Evolutionary conservation across 2,888 invertebrate species (phyloP), one percentile per base, ranked within the genome.

Genomic region (Drosophila formosana): DNA sequence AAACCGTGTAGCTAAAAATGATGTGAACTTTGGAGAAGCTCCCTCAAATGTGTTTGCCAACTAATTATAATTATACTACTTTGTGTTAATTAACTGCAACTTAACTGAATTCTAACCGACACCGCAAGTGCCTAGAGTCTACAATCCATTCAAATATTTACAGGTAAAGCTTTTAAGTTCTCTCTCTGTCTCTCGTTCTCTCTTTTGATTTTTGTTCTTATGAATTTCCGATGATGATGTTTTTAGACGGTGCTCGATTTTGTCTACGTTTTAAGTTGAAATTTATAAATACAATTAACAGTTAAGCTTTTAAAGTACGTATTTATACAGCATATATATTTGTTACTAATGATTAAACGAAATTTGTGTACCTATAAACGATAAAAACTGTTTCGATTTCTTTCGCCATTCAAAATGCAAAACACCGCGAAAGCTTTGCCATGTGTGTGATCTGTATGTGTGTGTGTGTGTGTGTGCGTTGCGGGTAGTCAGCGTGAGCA

Each of bases 171-270:
- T 63, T 68, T 73, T 39, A 57, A 39, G 60, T 66, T 57, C 43
- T 11, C 28, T 56, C 70, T 34, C 66, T 50, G 45, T 52, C 30
- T 65, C 43, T 45, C 60, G 23, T 7, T 65, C 18, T 32, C 23
- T 52, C 28, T 39, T 18, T 18, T 18, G 18, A 18, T 47, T 51
- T 66, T 57, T 71, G 49, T 69, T 66, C 68, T 73, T 73, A 74
- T 79, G 72, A 74, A 64, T 78, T 39, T 69, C 18, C 18, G 18
- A 18, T 55, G 26, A 60, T 53, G 28, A 68, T 78, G 70, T 69
- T 75, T 67, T 75, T 76, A 62, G 68, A 75, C 79, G 83, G 88
- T 90, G 90, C 90, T 90, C 84, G 89, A 82, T 78, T 86, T 75
- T 79, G 71, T 78, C 66, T 79, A 70, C 66, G 68, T 75, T 77